Evolutionary conservation across 2,797 vertebrate genomes (phyloP), one percentile per base, ranked within the genome.

Genomic region (Adelosebastes latens): DNA sequence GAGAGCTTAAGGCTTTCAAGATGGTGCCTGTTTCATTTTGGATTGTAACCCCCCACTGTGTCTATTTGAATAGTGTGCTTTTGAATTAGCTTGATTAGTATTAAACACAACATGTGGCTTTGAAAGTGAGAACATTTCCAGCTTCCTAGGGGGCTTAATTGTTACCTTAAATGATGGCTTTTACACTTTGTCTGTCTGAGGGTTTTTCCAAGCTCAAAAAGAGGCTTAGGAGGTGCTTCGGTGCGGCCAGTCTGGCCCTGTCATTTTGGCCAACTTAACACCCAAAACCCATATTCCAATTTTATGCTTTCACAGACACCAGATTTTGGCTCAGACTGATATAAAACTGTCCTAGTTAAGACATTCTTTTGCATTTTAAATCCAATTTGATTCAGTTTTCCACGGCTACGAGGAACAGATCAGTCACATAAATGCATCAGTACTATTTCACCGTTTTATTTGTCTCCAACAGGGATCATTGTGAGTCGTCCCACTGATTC

Each of bases 11-110:
- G 66, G 74, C 81, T 88, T 91, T 88, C 72, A 88, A 90, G 83
- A 90, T 88, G 83, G 83, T 68, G 76, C 76, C 39, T 68, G 52
- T 79, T 87, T 88, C 72, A 63, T 87, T 87, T 88, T 82, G 84
- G 72, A 81, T 56, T 46, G 72, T 61, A 68, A 71, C 70, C 82
- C 81, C 6, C 82, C 6, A 29, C 72, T 79, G 76, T 42, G 67
- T 75, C 74, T 62, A 61, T 91, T 85, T 91, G 72, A 88, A 81
- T 72, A 63, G 71, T 42, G 62, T 66, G 29, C 80, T 84, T 90
- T 85, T 85, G 83, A 91, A 91, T 90, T 71, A 89, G 65, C 80
- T 83, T 80, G 72, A 90, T 89, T 83, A 79, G 81, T 81, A 75
- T 79, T 56, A 81, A 79, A 65, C 73, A 67, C 83, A 83, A 87